Base-by-base conservation (phyloP, 1,140 invertebrate genomes). In the Homalodisca vitripennis region DNA sequence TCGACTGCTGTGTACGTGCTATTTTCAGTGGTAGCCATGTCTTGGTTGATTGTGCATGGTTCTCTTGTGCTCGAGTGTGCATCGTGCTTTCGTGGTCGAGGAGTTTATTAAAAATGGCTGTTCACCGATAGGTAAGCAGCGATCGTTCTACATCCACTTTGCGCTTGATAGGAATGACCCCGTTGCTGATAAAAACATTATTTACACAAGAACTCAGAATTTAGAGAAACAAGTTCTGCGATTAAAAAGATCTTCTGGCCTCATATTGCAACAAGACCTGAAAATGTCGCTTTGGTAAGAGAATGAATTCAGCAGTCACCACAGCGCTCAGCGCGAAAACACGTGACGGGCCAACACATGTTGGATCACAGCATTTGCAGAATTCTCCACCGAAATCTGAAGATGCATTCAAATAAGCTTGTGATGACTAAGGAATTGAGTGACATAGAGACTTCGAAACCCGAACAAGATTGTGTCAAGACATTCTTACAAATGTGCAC, bases 61-160 rank as follows among this genome's bases (percentile, higher is more conserved):
- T n/a, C n/a, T n/a, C n/a, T n/a, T n/a, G n/a, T n/a, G n/a, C n/a
- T n/a, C n/a, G n/a, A n/a, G n/a, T n/a, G n/a, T n/a, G n/a, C n/a
- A n/a, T n/a, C n/a, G n/a, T n/a, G 71, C 65, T 51, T 73, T 73
- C 62, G 53, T 73, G 63, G 65, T 72, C 41, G 60, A 72, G 66
- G 71, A 71, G 53, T 71, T 68, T 71, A 67, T 71, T 55, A 29
- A 68, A 24, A 73, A 73, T 71, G 57, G 55, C 30, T 65, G 55
- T 63, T 71, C 71, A 22, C 29, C 62, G 69, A 71, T 71, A 51
- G 48, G 65, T 27, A 68, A 60, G 46, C 66, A 68, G 57, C 51
- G 69, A 12, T 24, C 69, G 57, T 72, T 71, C 57, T 31, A 53
- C 17, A n/a, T 62, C 26, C 57, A 62, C 17, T 62, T 62, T 22